Percentiles rank a stretch among this genome's conserved stretches.
Evolutionary conservation across 2,888 invertebrate species (phyloP).

Genomic region (Ceraclea dissimilis): DNA sequence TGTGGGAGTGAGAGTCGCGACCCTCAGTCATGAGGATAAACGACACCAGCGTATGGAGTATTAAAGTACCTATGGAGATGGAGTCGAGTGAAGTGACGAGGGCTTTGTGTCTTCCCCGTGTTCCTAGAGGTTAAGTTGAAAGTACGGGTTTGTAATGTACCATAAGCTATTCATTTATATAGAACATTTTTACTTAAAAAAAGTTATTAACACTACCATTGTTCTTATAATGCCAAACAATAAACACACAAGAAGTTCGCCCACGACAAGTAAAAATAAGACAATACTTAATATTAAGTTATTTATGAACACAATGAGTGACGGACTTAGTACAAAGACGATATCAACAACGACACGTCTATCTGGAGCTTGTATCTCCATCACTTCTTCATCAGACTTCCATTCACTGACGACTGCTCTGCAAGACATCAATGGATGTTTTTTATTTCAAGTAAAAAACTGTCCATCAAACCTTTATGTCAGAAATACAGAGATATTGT

Average conservation of each 20-base stretch:
- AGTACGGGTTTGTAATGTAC: no score
- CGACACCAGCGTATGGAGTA: no score
- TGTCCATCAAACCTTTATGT: slow-evolving; percentile 16
- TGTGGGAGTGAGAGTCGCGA: no score
- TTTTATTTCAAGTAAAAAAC: slow-evolving; percentile 10
- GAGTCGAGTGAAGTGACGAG: no score
- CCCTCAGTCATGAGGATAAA: no score
- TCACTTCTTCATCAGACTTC: neutral
- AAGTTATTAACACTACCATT: slow-evolving; percentile 7
- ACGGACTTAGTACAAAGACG: slow-evolving; percentile 14
- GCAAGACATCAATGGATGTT: slow-evolving; percentile 19
- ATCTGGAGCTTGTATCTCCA: neutral
- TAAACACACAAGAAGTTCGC: slow-evolving; percentile 14
- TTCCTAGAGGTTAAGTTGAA: no score
- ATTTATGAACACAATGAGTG: slow-evolving; percentile 20
- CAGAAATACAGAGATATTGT: neutral
- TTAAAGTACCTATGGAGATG: no score
- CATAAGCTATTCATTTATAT: no score
- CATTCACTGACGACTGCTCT: slow-evolving; percentile 13
- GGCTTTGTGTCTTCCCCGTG: no score
- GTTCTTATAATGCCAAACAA: slow-evolving; percentile 20
- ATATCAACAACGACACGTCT: slow-evolving; percentile 10
- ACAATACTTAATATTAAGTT: slow-evolving; percentile 25
- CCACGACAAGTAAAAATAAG: slow-evolving; percentile 19
- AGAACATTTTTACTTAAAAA: no score